Evolutionary conservation across 2,797 vertebrate species (phyloP), one percentile per base, ranked within the genome.

Genomic region (Sebastes matsubarae): DNA sequence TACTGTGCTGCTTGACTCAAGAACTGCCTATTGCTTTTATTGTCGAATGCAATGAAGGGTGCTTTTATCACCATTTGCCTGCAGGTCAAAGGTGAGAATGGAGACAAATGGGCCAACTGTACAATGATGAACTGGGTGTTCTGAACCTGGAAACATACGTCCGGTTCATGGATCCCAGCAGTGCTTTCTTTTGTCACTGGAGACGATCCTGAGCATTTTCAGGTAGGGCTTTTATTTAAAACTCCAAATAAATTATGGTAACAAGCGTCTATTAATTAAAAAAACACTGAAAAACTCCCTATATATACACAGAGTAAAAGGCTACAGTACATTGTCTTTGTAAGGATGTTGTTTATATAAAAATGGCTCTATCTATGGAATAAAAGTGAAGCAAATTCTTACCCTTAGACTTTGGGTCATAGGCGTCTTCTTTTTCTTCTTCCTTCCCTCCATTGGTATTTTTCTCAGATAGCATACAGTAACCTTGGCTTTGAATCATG

Each of bases 1-100:
- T 94, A 94, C 90, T 77, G 82, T 84, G 89, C 91, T 82, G 87
- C 80, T 93, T 89, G 90, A 94, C 92, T 94, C 89, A 88, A 92
- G 92, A 94, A 90, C 91, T 93, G 84, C 88, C 92, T 94, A 93
- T 93, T 92, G 93, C 92, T 94, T 95, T 94, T 94, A 94, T 95
- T 93, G 92, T 93, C 91, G 25, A 90, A 90, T 91, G 91, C 93
- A 93, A 94, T 95, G 94, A 95, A 95, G 93, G 94, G 92, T 94
- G 94, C 93, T 96, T 96, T 96, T 94, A 95, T 96, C 94, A 95
- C 95, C 90, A 94, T 94, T 94, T 94, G 93, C 86, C 90, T 89
- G 76, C 80, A 78, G 95, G 95, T 95, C 93, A 96, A 94, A 96
- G 93, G 94, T 95, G 90, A 95, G 80, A 89, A 95, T 95, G 90